Evolutionary conservation across 2,888 invertebrate species (phyloP), one percentile per base, ranked within the genome.

Genomic region (Pyrrhosoma nymphula): DNA sequence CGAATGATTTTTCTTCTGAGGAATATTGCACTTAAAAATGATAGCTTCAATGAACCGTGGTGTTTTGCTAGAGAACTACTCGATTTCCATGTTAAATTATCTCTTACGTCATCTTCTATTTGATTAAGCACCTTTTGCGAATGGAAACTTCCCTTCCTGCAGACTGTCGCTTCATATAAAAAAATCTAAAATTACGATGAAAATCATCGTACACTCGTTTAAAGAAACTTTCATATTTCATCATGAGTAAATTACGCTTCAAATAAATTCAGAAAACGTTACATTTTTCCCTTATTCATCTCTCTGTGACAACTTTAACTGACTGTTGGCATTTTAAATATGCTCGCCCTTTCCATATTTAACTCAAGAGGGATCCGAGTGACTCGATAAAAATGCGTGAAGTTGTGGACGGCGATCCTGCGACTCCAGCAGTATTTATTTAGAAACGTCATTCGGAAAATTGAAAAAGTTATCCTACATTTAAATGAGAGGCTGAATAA

Each of bases 361-460:
- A 35, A 82, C 82, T 35, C 30, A 35, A 69, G n/a, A n/a, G 14
- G 30, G 16, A 16, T 30, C 30, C 30, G 82, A 18, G 35, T 16
- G 35, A 35, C 16, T 82, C 18, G 82, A 82, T 82, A 35, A 82
- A 82, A 82, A 82, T 82, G 35, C 30, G 82, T 35, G 82, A 82
- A 82, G 82, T 82, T 82, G 30, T 18, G 82, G 82, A 35, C 30
- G 47, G 47, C 47, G 35, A 82, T 82, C 82, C 82, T 14, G 82
- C 12, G 82, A 35, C 35, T 82, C 26, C 16, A 35, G 82, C 14
- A 18, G 30, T 82, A 82, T 82, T 82, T 82, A 82, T 82, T 82
- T 82, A 35, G 82, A 82, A 82, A 35, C 82, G 82, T 82, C 82
- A 82, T 82, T 82, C 82, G 82, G 82, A 82, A 82, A 82, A 82